A percentile compares a stretch with the other conserved stretches of the same genome.
phyloP scores from a whole-genome alignment of 2,797 vertebrate genomes.

The Furcifer pardalis region DNA sequence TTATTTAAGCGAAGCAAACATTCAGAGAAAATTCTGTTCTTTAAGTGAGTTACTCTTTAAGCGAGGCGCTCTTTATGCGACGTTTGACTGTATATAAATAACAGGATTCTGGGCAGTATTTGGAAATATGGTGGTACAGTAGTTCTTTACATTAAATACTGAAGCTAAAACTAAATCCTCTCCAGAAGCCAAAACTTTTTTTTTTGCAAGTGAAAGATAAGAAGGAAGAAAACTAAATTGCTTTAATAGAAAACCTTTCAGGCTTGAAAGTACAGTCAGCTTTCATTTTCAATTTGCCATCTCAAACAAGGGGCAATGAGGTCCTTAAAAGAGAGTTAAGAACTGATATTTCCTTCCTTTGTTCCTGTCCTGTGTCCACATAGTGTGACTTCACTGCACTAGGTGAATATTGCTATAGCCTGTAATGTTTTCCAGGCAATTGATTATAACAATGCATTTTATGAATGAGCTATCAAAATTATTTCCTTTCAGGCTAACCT shows the following conservation, averaged over 20 bases:
- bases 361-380: background rate
- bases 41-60: too few relatives aligned
- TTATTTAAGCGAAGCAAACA: too few relatives aligned
- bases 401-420: constrained; percentile 14
- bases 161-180: background rate
- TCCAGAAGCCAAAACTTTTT: background rate
- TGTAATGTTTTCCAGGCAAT: constrained; percentile 37
- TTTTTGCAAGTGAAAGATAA: constrained; percentile 10
- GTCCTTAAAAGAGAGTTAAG: constrained; percentile 42
- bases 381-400: background rate
- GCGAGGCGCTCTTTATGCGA: too few relatives aligned
- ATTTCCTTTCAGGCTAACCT: background rate
- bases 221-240: background rate
- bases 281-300: background rate
- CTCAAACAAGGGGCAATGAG: background rate
- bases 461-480: constrained; percentile 18
- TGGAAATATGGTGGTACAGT: too few relatives aligned
- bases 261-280: constrained; percentile 2
- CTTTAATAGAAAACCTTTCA: constrained; percentile 33
- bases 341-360: constrained; percentile 19
- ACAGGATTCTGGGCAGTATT: too few relatives aligned
- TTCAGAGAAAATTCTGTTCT: too few relatives aligned
- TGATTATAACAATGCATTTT: constrained; percentile 15
- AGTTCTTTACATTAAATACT: too few relatives aligned
- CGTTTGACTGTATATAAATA: too few relatives aligned